These are phyloP conservation scores for Antheraea yamamai DNA, from an alignment of 2,888 invertebrate species.

Conservation along the genomic window DNA sequence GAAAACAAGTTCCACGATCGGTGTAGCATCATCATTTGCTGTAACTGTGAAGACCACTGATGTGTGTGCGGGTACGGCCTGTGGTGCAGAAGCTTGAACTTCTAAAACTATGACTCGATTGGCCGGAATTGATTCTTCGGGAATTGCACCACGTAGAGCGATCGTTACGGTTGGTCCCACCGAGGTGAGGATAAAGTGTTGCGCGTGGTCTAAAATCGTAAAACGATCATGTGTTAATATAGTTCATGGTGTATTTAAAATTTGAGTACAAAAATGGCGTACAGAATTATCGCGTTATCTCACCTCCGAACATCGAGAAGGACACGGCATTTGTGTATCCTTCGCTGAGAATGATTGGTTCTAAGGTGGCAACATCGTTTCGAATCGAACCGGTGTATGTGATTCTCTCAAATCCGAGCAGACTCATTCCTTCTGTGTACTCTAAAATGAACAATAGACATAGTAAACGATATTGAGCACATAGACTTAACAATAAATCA, in stretches of 20 bases:
- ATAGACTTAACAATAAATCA: not conserved
- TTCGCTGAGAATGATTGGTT: constrained; percentile 37
- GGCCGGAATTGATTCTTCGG: constrained; percentile 14
- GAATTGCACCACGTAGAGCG: constrained; percentile 25
- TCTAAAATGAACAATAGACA: constrained; percentile 27
- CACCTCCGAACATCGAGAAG: constrained; percentile 41
- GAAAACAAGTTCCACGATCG: constrained; percentile 25
- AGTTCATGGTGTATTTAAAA: not conserved
- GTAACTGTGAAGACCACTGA: constrained; percentile 33
- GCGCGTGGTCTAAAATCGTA: not conserved
- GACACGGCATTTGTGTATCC: constrained; percentile 37
- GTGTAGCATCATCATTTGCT: not conserved
- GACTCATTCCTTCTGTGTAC: constrained; percentile 7
- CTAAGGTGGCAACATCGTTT: constrained; percentile 28
- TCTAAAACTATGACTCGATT: constrained; percentile 28
- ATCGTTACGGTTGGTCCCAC: constrained; percentile 27
- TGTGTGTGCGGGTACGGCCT: constrained; percentile 31
- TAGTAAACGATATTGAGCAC: not conserved
- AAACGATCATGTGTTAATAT: not conserved
- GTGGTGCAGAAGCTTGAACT: constrained; percentile 12
- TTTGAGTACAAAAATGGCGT: not conserved
- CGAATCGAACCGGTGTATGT: constrained; percentile 38
- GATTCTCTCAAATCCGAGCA: constrained; percentile 27
- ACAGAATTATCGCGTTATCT: not conserved
- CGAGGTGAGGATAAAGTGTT: not conserved